These are phyloP conservation scores for Corydoras sp. DNA, from an alignment of 2,113 vertebrate species.

Conservation along the genomic window DNA sequence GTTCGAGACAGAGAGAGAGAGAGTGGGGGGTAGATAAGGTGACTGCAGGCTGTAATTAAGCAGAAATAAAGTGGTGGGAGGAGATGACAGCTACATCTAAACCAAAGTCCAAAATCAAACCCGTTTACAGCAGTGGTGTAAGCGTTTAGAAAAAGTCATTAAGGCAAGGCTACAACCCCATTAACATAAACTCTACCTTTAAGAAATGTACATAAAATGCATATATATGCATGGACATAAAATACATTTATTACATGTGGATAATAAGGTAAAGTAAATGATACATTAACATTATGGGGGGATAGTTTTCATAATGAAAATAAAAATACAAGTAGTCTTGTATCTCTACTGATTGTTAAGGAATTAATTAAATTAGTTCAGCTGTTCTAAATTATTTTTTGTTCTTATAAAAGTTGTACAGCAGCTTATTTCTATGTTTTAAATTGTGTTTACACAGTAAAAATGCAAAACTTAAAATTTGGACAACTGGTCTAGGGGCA, in stretches of 20 bases:
- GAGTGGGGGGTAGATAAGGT: background rate
- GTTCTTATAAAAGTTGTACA: too few species aligned
- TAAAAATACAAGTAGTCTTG: too few species aligned
- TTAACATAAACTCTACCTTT: background rate
- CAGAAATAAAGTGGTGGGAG: constrained; percentile 52
- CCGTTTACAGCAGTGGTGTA: constrained; percentile 35
- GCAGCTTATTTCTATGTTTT: too few species aligned
- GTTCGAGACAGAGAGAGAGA: constrained; percentile 42
- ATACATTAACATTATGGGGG: background rate
- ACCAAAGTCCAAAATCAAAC: constrained; percentile 11
- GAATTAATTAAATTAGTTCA: too few species aligned
- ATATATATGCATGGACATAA: too few species aligned
- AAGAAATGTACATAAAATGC: background rate
- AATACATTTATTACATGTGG: too few species aligned
- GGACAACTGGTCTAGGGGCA: too few species aligned
- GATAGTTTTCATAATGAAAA: too few species aligned
- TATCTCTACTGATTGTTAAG: too few species aligned
- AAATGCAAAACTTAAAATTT: too few species aligned
- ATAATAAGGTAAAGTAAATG: background rate
- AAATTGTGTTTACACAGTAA: too few species aligned
- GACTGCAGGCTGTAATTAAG: constrained; percentile 60
- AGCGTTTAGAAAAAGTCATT: constrained; percentile 26
- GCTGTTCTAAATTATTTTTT: too few species aligned
- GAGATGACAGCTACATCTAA: constrained; percentile 50
- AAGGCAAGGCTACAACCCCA: constrained; percentile 13